Base-by-base conservation (phyloP, 1,140 invertebrate species). In the Dysdera silvatica region DNA sequence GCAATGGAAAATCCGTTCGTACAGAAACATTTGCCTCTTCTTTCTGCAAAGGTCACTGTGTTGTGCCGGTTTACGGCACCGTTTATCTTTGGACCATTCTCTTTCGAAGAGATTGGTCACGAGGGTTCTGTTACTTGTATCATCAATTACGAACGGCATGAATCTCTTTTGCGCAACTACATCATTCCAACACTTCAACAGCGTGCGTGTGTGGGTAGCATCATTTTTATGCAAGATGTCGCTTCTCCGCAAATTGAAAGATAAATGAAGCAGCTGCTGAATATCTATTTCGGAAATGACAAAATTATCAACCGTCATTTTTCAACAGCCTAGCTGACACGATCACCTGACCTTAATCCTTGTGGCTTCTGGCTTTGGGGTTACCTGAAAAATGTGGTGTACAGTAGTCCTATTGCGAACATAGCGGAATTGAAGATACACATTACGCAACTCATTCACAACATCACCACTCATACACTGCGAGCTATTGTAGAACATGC, bases 151-250 rank as follows among this genome's bases (percentile, higher is more conserved):
- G 4, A 54, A 33, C 14, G 52, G 5, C 37, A 33, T 54, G 52
- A 32, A 33, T 5, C n/a, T n/a, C n/a, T 10, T 54, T 54, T 54
- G 20, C 8, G 52, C 31, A 54, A 54, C 31, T 10, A 54, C 31
- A 33, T 35, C 29, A 54, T 52, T 29, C 49, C 49, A 52, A 28
- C 52, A 24, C 52, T 54, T 54, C 52, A 35, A 54, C 52, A 54
- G n/a, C 5, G 33, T 35, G 52, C 16, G 23, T 54, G 52, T 37
- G 28, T 54, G 7, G 49, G 37, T 54, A 28, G 52, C 4, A 54
- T 54, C 10, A 54, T 51, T 8, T 51, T 51, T 32, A 51, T 51
- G 8, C 48, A 51, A 51, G 23, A 51, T 51, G 48, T 8, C 52
- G 52, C 52, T 54, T 23, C 52, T 54, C 10, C 52, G 8, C 24